Evolutionary conservation across 2,888 invertebrate species (phyloP), one percentile per base, ranked within the genome.

Genomic region (Pyrrhia umbra): DNA sequence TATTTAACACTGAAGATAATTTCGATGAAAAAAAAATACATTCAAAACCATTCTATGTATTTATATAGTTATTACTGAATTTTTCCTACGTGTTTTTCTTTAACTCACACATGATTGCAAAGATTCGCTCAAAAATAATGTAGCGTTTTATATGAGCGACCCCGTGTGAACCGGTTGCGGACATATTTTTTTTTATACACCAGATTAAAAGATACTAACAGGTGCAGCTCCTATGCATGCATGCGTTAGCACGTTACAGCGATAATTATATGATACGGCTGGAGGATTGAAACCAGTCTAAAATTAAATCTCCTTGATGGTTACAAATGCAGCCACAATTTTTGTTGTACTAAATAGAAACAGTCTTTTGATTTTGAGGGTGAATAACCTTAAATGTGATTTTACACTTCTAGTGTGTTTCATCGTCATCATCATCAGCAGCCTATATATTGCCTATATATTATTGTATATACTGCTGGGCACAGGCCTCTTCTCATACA

Each of bases 211-310:
- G 37, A 15, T 6, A 23, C 23, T 25, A 51, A 51, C 51, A 51
- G 25, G 39, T 51, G 51, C 40, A 21, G 16, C 10, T 15, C 43
- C 25, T 18, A 40, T 51, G 51, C 16, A 51, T 40, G 51, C 40
- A n/a, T n/a, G n/a, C n/a, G 51, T 40, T 23, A 40, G 51, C 51
- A 51, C 51, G 51, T 51, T 51, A 25, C 51, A 39, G 16, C 51
- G 25, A 51, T 51, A 51, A 40, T 39, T 39, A 40, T 40, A 16
- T 2, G 10, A 40, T 10, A 23, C n/a, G 39, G 39, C 10, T 25
- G 6, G 13, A 39, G 39, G 51, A 30, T 15, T 23, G 2, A 16
- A 37, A 25, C 15, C 20, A 46, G n/a, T n/a, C n/a, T 23, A 10
- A 15, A 50, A 37, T 37, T 50, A 50, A 25, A 39, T 23, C 13